Evolutionary conservation across 2,797 vertebrate species (phyloP), one percentile per base, ranked within the genome.

Genomic region (Octomys mimax): DNA sequence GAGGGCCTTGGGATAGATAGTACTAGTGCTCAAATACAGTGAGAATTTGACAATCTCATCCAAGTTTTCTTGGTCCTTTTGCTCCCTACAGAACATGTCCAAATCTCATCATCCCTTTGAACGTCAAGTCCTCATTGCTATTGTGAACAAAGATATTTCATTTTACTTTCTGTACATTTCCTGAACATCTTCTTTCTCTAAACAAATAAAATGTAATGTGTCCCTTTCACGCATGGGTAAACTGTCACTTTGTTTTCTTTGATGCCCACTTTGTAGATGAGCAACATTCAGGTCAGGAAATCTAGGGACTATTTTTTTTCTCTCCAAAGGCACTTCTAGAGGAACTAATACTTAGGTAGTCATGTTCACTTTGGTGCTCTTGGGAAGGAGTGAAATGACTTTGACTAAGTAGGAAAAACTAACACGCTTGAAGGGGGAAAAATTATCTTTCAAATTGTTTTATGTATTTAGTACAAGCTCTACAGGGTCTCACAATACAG

Each of bases 11-110:
- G 10, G 70, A 24, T 13, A 79, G 24, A 84, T 81, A 42, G 75
- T 6, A 52, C 4, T 73, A 0, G 16, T 91, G 9, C 36, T 86
- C 61, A 62, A 57, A 52, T 9, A 36, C 2, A 31, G 33, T 62
- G 57, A 57, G 6, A 91, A 18, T 75, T 59, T 66, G 16, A 75
- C 77, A 62, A 0, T 21, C 70, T 89, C 14, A 83, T 1, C 16
- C 42, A 64, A 31, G 73, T 91, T 62, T 62, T 62, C 36, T 80
- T 54, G 39, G 36, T 4, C 4, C 6, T 97, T 66, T 97, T 97
- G 16, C 87, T 93, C 59, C 64, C 28, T 91, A 75, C 80, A 98
- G 96, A 96, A 59, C 83, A 94, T 88, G 82, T 88, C 68, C 91
- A 87, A 79, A 83, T 54, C 64, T 6, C 70, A 24, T 18, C 87